Base-by-base conservation (phyloP, 2,797 vertebrate species). In the Tamandua tetradactyla region DNA sequence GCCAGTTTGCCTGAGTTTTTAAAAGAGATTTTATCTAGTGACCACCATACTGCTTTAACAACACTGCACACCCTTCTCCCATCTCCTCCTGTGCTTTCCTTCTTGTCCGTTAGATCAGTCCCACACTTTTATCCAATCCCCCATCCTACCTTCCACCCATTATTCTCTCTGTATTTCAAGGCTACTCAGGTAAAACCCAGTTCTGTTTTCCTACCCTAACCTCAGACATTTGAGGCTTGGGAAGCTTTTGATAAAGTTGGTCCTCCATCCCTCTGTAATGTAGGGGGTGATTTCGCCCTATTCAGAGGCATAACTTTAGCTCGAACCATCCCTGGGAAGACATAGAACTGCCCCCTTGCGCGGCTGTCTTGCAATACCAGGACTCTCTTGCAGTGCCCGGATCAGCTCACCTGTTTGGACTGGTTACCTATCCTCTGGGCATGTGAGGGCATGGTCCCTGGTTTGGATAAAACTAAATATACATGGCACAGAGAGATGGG, bases 31-130 rank as follows among this genome's bases (percentile, higher is more conserved):
- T 57, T 13, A 20, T 42, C 13, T 11, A 6, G 22, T 59, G 20
- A 47, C 27, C 40, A 25, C 13, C 3, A 20, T 61, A 25, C 37
- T 32, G 14, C 47, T 10, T n/a, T 82, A 9, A 11, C n/a, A 1
- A 20, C 15, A 14, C 1, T 61, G 0, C 5, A 18, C 32, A 12
- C 25, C 2, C 3, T 0, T 9, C 5, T n/a, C 5, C 2, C 3
- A 0, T 9, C 5, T n/a, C 5, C 47, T 69, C 30, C 47, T 52
- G 71, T 15, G 20, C 72, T 9, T 37, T 18, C 22, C 72, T 4
- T 44, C 32, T 6, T 15, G 15, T 18, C 17, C 61, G 25, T 5
- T 37, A 9, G 35, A 7, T 27, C 4, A 30, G 47, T 47, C 9
- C 47, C 47, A 47, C 47, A 9, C 47, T 47, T 47, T 47, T 47